Percentiles rank a stretch among this genome's conserved stretches.
These are phyloP conservation scores for Idaea dimidiata DNA, from an alignment of 2,888 invertebrate genomes.

Conservation along the genomic window DNA sequence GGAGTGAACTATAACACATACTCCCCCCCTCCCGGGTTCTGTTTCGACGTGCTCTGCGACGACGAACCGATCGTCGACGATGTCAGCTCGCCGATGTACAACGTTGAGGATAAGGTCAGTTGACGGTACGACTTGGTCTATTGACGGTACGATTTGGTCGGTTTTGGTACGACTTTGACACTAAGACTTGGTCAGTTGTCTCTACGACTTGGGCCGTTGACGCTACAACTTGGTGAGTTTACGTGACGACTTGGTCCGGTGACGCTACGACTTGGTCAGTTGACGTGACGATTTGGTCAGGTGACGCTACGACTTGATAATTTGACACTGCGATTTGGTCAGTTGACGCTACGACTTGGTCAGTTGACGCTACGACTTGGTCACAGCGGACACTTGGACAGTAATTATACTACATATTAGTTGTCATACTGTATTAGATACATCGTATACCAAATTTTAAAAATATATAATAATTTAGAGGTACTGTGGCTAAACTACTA, in stretches of 20 bases:
- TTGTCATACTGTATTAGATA: too few species aligned
- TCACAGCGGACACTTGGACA: too few species aligned
- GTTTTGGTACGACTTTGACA: conserved; percentile 1
- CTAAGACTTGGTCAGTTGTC: background rate
- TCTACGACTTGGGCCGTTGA: too few species aligned
- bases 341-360: conserved; percentile 27
- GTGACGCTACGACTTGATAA: too few species aligned
- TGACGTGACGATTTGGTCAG: background rate
- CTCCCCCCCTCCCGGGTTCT: conserved; percentile 93
- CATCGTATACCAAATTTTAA: too few species aligned
- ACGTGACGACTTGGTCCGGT: too few species aligned
- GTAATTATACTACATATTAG: too few species aligned
- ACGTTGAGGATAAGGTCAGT: conserved; percentile 87
- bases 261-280: too few species aligned
- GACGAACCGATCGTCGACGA: conserved; percentile 95
- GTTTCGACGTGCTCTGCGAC: conserved; percentile 92
- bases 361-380: too few species aligned
- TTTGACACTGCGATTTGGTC: conserved; percentile 85
- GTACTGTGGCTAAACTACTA: too few species aligned
- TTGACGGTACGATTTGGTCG: conserved; percentile 7
- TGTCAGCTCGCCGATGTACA: conserved; percentile 88
- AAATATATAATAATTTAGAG: too few species aligned
- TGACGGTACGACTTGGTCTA: background rate
- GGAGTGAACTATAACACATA: conserved; percentile 91
- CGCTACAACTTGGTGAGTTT: too few species aligned